Conservation (phyloP, 2,797 vertebrate genomes). For the Enteromius mattozi region DNA sequence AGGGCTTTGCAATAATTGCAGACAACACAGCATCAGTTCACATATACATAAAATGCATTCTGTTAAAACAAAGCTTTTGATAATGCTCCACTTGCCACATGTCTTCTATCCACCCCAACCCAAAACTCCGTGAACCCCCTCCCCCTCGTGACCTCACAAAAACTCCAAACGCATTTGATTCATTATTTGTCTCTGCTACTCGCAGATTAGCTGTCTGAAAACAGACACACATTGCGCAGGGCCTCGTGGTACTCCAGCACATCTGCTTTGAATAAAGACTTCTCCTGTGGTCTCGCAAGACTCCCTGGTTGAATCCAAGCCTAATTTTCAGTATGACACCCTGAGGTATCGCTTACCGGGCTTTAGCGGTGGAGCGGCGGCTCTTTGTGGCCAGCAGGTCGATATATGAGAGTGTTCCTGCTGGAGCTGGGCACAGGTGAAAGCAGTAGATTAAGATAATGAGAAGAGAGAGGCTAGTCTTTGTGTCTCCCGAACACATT, state of each 20-base stretch:
- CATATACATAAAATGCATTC: not conserved
- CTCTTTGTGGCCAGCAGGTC: constrained; percentile 61
- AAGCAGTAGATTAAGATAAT: constrained; percentile 61
- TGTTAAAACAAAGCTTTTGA: constrained; percentile 16
- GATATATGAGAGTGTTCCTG: constrained; percentile 64
- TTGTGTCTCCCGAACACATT: constrained; percentile 44
- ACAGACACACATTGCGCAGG: constrained; percentile 53
- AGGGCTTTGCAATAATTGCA: constrained; percentile 27
- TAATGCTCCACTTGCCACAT: constrained; percentile 12
- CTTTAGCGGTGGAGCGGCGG: constrained; percentile 56
- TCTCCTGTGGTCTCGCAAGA: constrained; percentile 56
- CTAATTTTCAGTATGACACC: constrained; percentile 65
- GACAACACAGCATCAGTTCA: not conserved
- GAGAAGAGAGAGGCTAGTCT: constrained; percentile 43
- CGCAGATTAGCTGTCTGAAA: constrained; percentile 58
- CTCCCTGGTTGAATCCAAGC: constrained; percentile 58
- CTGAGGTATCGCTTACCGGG: constrained; percentile 61
- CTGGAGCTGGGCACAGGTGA: constrained; percentile 53
- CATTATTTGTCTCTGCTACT: constrained; percentile 55
- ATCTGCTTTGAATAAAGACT: constrained; percentile 62
- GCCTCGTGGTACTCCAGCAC: constrained; percentile 54
- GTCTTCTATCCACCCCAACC: constrained; percentile 15
- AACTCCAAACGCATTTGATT: constrained; percentile 59
- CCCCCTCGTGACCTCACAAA: constrained; percentile 48
- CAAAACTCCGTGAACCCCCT: not conserved